Evolutionary conservation across 2,797 vertebrate genomes (phyloP).

Genomic region (Sebastes itinus): DNA sequence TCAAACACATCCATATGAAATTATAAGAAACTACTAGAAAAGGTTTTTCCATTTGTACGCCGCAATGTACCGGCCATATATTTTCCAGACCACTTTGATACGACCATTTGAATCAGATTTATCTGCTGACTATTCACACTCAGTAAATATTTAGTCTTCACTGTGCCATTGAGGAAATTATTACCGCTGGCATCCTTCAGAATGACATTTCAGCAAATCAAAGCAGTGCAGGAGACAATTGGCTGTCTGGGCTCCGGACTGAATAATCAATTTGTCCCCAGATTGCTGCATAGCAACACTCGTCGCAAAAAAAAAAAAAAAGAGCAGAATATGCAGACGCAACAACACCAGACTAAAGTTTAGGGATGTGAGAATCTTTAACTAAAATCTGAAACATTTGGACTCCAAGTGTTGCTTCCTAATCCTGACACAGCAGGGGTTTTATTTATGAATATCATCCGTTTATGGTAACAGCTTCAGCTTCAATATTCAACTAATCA

Average conservation of each 20-base stretch:
- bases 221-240: slow-evolving; percentile 57
- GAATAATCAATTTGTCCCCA: slow-evolving; percentile 63
- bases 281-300: slow-evolving; percentile 59
- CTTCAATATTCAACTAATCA: slow-evolving; percentile 16
- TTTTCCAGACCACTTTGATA: slow-evolving; percentile 19
- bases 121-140: slow-evolving; percentile 15
- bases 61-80: neutral
- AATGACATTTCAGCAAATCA: slow-evolving; percentile 65
- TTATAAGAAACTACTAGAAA: neutral
- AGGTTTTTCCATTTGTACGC: neutral
- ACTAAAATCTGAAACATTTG: neutral
- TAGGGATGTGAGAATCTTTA: slow-evolving; percentile 5
- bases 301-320: neutral
- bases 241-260: slow-evolving; percentile 51
- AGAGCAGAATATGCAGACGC: slow-evolving; percentile 17
- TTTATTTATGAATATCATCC: neutral
- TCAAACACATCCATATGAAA: too few species aligned
- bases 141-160: slow-evolving; percentile 64
- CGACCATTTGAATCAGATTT: slow-evolving; percentile 43
- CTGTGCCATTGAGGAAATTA: slow-evolving; percentile 53
- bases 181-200: slow-evolving; percentile 52
- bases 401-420: neutral
- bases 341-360: slow-evolving; percentile 11
- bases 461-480: neutral
- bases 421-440: neutral